Evolutionary conservation across 2,888 invertebrate species (phyloP), one percentile per base, ranked within the genome.

Genomic region (Lasioglossum malachurum): DNA sequence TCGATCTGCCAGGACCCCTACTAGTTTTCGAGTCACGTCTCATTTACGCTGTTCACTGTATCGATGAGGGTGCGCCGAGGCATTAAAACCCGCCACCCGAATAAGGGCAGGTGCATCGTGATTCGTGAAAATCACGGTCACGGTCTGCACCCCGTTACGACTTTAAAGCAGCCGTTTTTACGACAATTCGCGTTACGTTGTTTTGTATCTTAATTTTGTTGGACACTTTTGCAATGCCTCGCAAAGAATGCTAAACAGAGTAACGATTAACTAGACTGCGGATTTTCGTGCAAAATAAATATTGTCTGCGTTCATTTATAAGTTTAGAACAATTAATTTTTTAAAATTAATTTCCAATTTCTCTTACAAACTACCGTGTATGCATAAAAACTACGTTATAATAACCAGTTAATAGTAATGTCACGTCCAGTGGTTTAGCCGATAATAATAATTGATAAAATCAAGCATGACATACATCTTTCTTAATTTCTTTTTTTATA

Each of bases 21-120:
- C 85, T 90, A 88, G 87, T 80, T 86, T 89, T 89, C 89, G 67
- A 84, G 92, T 92, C 91, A 92, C 92, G 90, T 92, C 89, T 92
- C 91, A 92, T 92, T 92, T 90, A 82, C 78, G 86, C 83, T 87
- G 81, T 89, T 89, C 89, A 87, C 72, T 85, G 86, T 86, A 69
- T 86, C 87, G 81, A 74, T 60, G 72, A 80, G 88, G 89, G 85
- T 86, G 81, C 69, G 80, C n/a, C 72, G 72, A 49, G 78, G 60
- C 79, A 88, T 88, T 87, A 87, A 89, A 88, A 84, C 64, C 73
- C 83, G 77, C 86, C 78, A 83, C 83, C 80, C 75, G 77, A 75
- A 81, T 78, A 84, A 83, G 77, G 84, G 87, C 93, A 93, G 92
- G 92, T 92, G 92, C 88, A 91, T 84, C 85, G 84, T 91, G 91